Conservation (phyloP, 2,888 invertebrate genomes). For the Toxonevra muliebris region DNA sequence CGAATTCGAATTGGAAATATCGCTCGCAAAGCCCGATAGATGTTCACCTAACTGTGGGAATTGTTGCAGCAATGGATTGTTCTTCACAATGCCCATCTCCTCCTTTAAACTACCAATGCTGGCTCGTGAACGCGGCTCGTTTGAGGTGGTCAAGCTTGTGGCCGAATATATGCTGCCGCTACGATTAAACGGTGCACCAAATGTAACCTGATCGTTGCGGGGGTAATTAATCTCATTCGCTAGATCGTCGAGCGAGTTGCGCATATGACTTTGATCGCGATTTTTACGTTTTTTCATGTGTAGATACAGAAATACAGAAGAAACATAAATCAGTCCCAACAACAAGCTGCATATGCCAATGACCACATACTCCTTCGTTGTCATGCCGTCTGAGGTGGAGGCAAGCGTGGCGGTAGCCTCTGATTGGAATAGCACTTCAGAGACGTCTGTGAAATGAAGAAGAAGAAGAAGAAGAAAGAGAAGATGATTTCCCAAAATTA, state of each 20-base stretch:
- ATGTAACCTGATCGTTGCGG: constrained; percentile 65
- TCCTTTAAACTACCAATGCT: constrained; percentile 65
- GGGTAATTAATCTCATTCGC: constrained; percentile 66
- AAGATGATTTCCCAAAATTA: constrained; percentile 30
- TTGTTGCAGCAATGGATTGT: constrained; percentile 77
- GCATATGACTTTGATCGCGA: constrained; percentile 54
- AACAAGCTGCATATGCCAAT: constrained; percentile 84
- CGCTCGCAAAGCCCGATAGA: constrained; percentile 66
- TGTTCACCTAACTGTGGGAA: constrained; percentile 69
- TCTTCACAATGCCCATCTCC: constrained; percentile 79
- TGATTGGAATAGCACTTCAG: constrained; percentile 80
- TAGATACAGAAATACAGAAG: constrained; percentile 84
- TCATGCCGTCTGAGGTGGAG: constrained; percentile 71
- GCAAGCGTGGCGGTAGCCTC: constrained; percentile 71
- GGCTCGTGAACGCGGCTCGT: constrained; percentile 53
- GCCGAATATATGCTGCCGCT: constrained; percentile 61
- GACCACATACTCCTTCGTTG: constrained; percentile 81
- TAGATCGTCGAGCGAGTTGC: constrained; percentile 57
- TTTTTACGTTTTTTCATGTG: constrained; percentile 76
- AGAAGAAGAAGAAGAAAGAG: constrained; percentile 39
- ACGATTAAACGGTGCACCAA: constrained; percentile 61
- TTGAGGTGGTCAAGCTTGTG: constrained; percentile 53
- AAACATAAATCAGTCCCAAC: constrained; percentile 87
- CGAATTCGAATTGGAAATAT: constrained; percentile 72
- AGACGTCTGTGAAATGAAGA: constrained; percentile 71